Base-by-base conservation (phyloP, 1,140 invertebrate genomes). In the Nilaparvata lugens region DNA sequence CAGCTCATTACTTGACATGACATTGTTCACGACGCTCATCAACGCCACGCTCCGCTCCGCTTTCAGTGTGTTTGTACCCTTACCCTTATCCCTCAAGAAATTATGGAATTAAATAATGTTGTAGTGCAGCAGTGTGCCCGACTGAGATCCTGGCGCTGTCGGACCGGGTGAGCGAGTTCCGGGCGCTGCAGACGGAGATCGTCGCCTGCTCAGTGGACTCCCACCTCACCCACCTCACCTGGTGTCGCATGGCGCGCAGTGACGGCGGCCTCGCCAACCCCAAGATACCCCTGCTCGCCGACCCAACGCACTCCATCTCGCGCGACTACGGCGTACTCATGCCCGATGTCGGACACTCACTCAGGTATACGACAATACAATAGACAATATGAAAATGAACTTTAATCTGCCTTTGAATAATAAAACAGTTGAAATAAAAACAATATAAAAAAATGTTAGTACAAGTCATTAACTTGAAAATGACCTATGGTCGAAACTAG, bases 251-350 rank as follows among this genome's bases (percentile, higher is more conserved):
- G 1, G 85, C 93, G 6, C 83, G 95, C 28, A 95, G 97, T 71
- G 84, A 97, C 69, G 97, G 93, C 69, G 97, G 97, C 65, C 79
- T 99, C 38, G 96, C 95, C 9, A 81, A 86, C 62, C 94, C 99
- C 88, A 88, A 94, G 60, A 97, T 99, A 69, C 96, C 97, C 1
- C 76, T 99, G n/a, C 75, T 99, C 58, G 88, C 95, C 57, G 97
- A 99, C 74, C 97, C 96, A 72, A 95, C 84, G 24, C 78, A 83
- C 67, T 82, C 86, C 68, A 94, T 98, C 69, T 76, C 93, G 25
- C 85, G 84, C 57, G 85, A 86, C 66, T 99, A 99, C 74, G 95
- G 95, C 51, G 93, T 98, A 9, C 82, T 95, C 51, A 87, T 96
- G 68, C 93, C 96, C 72, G 91, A 95, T 66, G 84, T 86, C 54